These are phyloP conservation scores for Alectoris magna DNA, from an alignment of 2,797 vertebrate species.

Conservation along the genomic window DNA sequence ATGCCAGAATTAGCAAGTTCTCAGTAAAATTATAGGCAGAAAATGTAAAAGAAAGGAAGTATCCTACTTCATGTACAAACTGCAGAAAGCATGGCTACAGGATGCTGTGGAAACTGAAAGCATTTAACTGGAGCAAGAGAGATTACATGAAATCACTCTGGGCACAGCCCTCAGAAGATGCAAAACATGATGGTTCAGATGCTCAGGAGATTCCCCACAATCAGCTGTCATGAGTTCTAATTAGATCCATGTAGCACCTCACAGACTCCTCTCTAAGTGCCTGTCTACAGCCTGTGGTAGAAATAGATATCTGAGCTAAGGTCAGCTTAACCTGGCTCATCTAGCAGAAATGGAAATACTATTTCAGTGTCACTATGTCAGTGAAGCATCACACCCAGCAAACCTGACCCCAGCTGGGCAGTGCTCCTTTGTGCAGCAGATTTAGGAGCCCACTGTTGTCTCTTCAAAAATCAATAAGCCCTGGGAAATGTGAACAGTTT, in stretches of 20 bases:
- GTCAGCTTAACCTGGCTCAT: background rate
- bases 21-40: background rate
- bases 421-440: background rate
- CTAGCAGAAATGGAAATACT: background rate
- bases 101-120: background rate
- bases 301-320: background rate
- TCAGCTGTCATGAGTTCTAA: background rate
- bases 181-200: background rate
- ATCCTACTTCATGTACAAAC: background rate
- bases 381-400: background rate
- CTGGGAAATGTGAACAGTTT: background rate
- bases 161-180: accelerated
- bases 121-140: background rate
- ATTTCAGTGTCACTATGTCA: background rate
- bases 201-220: accelerated
- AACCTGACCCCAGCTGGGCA: background rate
- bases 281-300: background rate
- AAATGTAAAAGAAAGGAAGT: background rate
- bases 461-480: background rate
- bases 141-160: background rate
- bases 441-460: background rate
- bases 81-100: background rate
- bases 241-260: background rate
- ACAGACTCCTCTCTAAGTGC: background rate
- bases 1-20: background rate